Evolutionary conservation across 2,888 invertebrate genomes (phyloP).

Genomic region (Drosophila longiperda): DNA sequence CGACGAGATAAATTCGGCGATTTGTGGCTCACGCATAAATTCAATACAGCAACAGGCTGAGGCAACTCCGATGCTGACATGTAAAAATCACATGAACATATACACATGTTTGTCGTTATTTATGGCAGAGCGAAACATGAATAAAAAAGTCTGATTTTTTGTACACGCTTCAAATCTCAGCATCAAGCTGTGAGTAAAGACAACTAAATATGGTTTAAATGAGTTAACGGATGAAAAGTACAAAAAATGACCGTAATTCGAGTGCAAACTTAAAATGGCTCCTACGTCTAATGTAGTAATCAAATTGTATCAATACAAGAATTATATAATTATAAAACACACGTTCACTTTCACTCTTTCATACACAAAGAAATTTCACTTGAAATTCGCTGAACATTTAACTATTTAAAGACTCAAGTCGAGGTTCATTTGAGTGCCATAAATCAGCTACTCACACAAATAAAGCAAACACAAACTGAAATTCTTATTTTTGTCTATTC

Average conservation of each 20-base stretch:
- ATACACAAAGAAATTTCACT: conserved; percentile 24
- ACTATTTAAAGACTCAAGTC: conserved; percentile 71
- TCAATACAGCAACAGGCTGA: conserved; percentile 34
- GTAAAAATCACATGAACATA: background rate
- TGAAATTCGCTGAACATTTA: conserved; percentile 59
- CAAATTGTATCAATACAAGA: background rate
- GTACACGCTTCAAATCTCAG: conserved; percentile 15
- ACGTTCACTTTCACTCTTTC: background rate
- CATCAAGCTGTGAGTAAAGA: conserved; percentile 12
- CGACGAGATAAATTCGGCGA: conserved; percentile 24
- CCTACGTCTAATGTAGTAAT: background rate
- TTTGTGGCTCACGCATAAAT: conserved; percentile 62
- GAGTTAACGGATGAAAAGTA: background rate
- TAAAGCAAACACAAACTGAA: conserved; percentile 18
- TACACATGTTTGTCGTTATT: conserved; percentile 2
- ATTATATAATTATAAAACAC: background rate
- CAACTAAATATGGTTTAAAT: background rate
- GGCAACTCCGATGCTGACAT: background rate
- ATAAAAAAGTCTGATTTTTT: conserved; percentile 8
- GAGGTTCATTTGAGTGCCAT: conserved; percentile 76
- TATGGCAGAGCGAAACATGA: background rate
- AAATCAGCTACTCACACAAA: conserved; percentile 59
- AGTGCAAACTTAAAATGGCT: background rate
- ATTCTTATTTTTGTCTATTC: conserved; percentile 4
- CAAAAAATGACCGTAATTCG: background rate